Percentiles rank a stretch among this genome's conserved stretches.
Conservation (phyloP, 2,888 invertebrate species). For the Acleris cristana region DNA sequence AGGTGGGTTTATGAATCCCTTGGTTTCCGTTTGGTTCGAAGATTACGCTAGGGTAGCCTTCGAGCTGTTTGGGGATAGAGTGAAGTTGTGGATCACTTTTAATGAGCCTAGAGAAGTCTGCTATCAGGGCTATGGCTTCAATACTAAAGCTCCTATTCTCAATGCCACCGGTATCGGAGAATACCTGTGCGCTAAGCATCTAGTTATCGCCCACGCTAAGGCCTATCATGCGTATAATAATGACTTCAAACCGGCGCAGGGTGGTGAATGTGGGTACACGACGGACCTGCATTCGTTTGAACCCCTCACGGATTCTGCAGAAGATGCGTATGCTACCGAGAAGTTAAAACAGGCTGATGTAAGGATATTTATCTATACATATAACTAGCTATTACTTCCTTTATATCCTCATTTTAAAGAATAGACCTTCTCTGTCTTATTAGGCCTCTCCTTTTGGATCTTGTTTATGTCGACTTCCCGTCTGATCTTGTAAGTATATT, state of each 20-base stretch:
- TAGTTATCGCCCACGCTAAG: constrained; percentile 82
- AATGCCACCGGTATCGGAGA: constrained; percentile 64
- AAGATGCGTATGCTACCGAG: constrained; percentile 55
- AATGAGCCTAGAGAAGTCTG: constrained; percentile 66
- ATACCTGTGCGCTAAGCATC: constrained; percentile 78
- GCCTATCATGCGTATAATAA: constrained; percentile 78
- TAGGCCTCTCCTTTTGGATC: too few relatives aligned
- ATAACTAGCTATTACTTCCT: too few relatives aligned
- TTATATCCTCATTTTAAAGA: too few relatives aligned
- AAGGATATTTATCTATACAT: constrained; percentile 16
- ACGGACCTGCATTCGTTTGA: constrained; percentile 47
- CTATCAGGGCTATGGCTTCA: constrained; percentile 27
- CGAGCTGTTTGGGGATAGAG: constrained; percentile 63
- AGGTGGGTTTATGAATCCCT: constrained; percentile 78
- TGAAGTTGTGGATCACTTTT: constrained; percentile 70
- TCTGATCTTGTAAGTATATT: too few relatives aligned
- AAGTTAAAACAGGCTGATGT: constrained; percentile 49
- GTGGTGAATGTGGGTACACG: constrained; percentile 50
- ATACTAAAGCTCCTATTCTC: constrained; percentile 54
- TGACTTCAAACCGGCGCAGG: constrained; percentile 59
- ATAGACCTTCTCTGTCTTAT: too few relatives aligned
- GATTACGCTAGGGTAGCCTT: constrained; percentile 76
- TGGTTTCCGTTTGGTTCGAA: constrained; percentile 73
- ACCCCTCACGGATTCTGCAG: constrained; percentile 47
- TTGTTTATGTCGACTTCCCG: too few relatives aligned